These are phyloP conservation scores for Physocephala rufipes DNA, from an alignment of 2,888 invertebrate species.

Conservation along the genomic window DNA sequence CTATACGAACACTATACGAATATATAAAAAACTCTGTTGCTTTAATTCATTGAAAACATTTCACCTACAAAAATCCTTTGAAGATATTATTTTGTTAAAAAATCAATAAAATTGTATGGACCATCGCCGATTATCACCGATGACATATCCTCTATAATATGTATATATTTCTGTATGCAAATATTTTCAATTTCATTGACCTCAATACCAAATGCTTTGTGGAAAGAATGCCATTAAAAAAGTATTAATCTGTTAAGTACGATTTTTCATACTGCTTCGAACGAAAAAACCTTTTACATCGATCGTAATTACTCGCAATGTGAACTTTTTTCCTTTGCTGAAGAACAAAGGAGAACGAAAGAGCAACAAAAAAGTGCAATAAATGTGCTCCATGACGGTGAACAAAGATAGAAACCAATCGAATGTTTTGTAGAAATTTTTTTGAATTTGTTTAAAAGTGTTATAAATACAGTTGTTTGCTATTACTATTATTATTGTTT, in stretches of 20 bases:
- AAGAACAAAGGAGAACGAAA: not conserved
- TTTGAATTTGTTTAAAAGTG: conserved; percentile 29
- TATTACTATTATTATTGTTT: not conserved
- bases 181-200: conserved; percentile 3
- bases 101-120: no score
- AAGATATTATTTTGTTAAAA: no score
- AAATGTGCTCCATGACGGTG: not conserved
- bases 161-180: no score
- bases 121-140: no score
- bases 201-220: conserved; percentile 3
- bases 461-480: conserved; percentile 20
- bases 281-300: not conserved
- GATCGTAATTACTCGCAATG: not conserved
- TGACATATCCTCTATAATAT: no score
- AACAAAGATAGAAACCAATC: not conserved
- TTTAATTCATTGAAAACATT: no score
- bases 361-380: not conserved
- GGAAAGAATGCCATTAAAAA: not conserved
- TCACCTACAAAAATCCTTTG: no score
- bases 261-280: not conserved
- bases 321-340: not conserved
- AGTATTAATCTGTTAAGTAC: not conserved
- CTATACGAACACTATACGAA: no score
- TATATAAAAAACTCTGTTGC: no score
- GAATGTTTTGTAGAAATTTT: not conserved